phyloP scores from a whole-genome alignment of 2,888 invertebrate species.

The Dinocampus coccinellae region DNA sequence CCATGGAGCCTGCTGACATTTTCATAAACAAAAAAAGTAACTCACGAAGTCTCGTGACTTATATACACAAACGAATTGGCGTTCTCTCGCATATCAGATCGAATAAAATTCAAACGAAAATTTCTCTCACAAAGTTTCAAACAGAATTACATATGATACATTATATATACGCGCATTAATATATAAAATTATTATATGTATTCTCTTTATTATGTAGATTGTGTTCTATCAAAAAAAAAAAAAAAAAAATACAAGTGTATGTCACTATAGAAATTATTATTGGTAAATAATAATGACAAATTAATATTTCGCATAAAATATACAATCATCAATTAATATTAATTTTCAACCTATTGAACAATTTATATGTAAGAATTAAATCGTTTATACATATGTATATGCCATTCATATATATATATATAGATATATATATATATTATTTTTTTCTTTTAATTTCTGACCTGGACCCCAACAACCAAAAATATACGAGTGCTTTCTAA shows the following conservation, averaged over 20 bases:
- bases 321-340: constrained; percentile 9
- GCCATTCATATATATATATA: not conserved
- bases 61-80: not conserved
- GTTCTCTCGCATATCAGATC: not conserved
- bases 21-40: not conserved
- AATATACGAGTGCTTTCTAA: constrained; percentile 32
- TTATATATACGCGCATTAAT: not conserved
- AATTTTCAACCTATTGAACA: not conserved
- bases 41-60: constrained; percentile 10
- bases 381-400: not conserved
- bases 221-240: not conserved
- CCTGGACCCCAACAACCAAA: constrained; percentile 12
- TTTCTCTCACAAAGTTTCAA: not conserved
- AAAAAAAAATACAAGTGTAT: not conserved
- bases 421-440: not conserved
- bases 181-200: not conserved
- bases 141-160: not conserved
- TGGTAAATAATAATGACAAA: not conserved
- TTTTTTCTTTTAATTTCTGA: not conserved
- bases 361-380: not conserved
- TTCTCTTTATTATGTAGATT: not conserved
- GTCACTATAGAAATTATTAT: not conserved
- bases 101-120: not conserved
- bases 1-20: constrained; percentile 25
- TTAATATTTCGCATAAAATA: not conserved